Conservation (phyloP, 2,797 vertebrate species). For the Otolemur crassicaudatus region DNA sequence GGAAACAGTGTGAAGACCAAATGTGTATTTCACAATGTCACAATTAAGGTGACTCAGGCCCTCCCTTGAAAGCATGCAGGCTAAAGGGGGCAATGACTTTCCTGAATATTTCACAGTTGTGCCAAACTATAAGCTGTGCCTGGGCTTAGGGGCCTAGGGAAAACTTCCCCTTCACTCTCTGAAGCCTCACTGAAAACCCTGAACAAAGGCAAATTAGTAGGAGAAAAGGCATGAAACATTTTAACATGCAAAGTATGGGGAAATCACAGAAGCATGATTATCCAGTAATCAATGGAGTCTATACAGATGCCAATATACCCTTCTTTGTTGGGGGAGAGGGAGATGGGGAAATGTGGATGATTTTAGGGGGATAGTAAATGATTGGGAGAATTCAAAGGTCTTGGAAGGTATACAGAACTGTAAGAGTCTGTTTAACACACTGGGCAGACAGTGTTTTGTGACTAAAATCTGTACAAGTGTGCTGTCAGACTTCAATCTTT, state of each 20-base stretch:
- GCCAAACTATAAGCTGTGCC: not conserved
- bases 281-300: not conserved
- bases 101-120: not conserved
- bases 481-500: not conserved
- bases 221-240: not conserved
- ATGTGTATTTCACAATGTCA: not conserved
- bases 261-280: not conserved
- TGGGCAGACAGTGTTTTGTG: not conserved
- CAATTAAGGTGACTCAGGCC: not conserved
- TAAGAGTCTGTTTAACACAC: not conserved
- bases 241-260: not conserved
- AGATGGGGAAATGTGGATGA: not conserved
- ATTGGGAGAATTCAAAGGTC: not conserved
- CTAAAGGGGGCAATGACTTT: not conserved
- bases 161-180: not conserved
- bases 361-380: not conserved
- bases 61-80: too few species aligned
- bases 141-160: not conserved
- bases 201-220: not conserved
- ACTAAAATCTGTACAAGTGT: not conserved
- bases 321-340: not conserved
- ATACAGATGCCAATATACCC: not conserved
- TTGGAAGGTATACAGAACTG: not conserved
- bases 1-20: not conserved
- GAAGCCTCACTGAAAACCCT: not conserved